These are phyloP conservation scores for Phycodurus eques DNA, from an alignment of 2,113 vertebrate genomes.

Conservation along the genomic window DNA sequence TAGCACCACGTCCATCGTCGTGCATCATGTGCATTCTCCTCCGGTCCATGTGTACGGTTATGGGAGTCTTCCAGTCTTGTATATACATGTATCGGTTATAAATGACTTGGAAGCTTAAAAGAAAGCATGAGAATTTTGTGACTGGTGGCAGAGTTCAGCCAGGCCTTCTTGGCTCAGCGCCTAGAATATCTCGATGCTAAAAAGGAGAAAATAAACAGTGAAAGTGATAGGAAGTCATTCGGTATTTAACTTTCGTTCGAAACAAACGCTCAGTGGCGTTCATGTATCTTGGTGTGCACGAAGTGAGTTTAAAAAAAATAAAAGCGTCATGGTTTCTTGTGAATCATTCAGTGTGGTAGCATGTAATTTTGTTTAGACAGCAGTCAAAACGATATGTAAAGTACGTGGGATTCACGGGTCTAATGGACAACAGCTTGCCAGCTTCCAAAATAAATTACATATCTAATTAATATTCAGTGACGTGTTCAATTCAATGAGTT, in stretches of 20 bases:
- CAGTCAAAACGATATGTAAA: neutral
- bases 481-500: neutral
- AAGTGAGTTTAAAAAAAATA: neutral
- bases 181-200: conserved; percentile 26
- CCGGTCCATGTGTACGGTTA: neutral
- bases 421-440: neutral
- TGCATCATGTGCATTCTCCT: neutral
- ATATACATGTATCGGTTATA: conserved; percentile 10
- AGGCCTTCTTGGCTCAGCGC: conserved; percentile 57
- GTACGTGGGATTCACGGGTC: neutral
- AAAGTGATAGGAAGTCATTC: neutral
- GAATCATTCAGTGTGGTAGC: neutral
- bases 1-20: conserved; percentile 12
- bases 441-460: neutral
- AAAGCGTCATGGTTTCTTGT: neutral
- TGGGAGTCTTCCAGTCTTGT: neutral
- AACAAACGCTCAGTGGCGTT: neutral
- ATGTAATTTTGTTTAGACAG: neutral
- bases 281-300: neutral
- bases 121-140: conserved; percentile 68
- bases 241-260: neutral
- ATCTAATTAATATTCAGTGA: neutral
- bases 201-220: neutral
- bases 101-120: conserved; percentile 18
- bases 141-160: conserved; percentile 61